Conservation (phyloP, 2,888 invertebrate genomes). For the Euzetes globulus region DNA sequence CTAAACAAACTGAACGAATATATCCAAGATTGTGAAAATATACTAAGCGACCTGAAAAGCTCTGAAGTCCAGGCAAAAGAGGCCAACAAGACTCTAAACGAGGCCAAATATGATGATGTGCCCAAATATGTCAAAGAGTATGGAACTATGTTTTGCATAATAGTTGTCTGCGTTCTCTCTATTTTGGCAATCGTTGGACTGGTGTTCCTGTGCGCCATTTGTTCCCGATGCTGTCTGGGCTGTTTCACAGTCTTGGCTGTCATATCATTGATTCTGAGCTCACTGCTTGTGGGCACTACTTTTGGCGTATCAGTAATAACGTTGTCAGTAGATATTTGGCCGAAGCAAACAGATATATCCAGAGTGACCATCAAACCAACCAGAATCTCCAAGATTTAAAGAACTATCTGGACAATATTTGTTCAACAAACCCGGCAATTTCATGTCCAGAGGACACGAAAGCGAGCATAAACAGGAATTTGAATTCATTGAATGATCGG, state of each 20-base stretch:
- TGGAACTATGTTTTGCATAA: background rate
- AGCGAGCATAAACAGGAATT: background rate
- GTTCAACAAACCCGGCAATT: background rate
- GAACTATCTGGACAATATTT: background rate
- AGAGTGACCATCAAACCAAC: background rate
- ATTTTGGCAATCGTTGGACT: background rate
- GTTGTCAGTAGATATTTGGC: background rate
- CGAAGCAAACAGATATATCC: background rate
- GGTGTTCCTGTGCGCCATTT: background rate
- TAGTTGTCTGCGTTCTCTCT: background rate
- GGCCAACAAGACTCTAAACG: background rate
- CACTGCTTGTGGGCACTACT: background rate
- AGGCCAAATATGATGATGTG: background rate
- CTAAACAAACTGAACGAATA: background rate
- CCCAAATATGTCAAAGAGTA: background rate
- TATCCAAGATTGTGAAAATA: background rate
- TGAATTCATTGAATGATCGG: background rate
- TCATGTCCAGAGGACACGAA: background rate
- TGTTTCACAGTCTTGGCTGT: background rate
- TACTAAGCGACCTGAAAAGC: background rate
- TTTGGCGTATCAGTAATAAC: background rate
- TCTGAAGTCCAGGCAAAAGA: background rate
- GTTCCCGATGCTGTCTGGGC: constrained; percentile 10
- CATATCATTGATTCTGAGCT: background rate
- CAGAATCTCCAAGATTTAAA: background rate